phyloP scores from a whole-genome alignment of 2,888 invertebrate genomes.

The Calliphora vomitoria region DNA sequence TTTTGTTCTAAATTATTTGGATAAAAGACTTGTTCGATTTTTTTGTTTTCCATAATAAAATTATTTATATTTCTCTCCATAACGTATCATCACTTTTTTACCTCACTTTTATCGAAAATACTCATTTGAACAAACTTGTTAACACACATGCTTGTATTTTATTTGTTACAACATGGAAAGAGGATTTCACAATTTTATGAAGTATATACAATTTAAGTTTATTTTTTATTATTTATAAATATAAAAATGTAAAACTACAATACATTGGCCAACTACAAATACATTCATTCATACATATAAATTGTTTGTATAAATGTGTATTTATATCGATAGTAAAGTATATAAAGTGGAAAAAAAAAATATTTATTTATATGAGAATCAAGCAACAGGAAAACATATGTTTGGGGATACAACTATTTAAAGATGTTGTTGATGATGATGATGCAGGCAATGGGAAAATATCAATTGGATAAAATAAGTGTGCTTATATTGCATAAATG shows the following conservation, averaged over 20 bases:
- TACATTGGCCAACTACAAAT: slow-evolving; percentile 27
- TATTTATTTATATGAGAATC: slow-evolving; percentile 52
- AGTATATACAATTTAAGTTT: slow-evolving; percentile 52
- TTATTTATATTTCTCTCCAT: not conserved
- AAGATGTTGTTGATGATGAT: not conserved
- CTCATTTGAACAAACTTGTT: not conserved
- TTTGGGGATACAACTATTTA: not conserved
- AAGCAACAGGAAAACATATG: slow-evolving; percentile 41
- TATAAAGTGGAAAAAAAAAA: slow-evolving; percentile 26
- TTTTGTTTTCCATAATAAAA: too few species aligned
- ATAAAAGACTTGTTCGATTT: too few species aligned
- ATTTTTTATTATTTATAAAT: slow-evolving; percentile 13
- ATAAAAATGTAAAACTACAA: slow-evolving; percentile 5
- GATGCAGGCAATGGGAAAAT: not conserved
- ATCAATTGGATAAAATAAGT: slow-evolving; percentile 7
- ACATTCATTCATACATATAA: not conserved
- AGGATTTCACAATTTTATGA: slow-evolving; percentile 41
- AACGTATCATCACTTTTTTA: not conserved
- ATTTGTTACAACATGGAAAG: not conserved
- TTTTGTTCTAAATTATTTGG: too few species aligned
- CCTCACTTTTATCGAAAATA: not conserved
- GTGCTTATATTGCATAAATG: slow-evolving; percentile 31
- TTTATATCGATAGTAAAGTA: not conserved
- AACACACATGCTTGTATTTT: not conserved
- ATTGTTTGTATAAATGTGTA: not conserved